phyloP scores from a whole-genome alignment of 2,888 invertebrate species.

The Andrena trimmerana region DNA sequence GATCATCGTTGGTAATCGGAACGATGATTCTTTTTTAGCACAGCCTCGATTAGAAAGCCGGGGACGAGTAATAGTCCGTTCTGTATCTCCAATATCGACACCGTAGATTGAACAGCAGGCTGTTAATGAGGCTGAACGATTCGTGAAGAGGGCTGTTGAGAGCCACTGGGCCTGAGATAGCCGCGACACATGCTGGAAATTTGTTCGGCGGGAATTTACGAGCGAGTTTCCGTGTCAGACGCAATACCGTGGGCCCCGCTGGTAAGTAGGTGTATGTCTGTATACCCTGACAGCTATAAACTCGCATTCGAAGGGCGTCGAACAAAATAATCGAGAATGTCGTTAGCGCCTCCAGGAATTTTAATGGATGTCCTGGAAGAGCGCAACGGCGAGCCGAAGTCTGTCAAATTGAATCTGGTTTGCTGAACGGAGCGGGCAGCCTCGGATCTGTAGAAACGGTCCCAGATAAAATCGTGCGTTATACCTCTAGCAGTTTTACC shows the following conservation, averaged over 20 bases:
- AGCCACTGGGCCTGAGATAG: constrained; percentile 75
- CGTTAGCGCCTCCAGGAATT: constrained; percentile 75
- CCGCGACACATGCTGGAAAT: constrained; percentile 79
- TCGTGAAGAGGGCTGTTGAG: constrained; percentile 57
- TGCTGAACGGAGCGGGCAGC: constrained; percentile 1
- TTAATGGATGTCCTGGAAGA: constrained; percentile 68
- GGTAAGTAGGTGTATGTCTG: constrained; percentile 75
- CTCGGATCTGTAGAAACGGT: not conserved
- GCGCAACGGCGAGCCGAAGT: constrained; percentile 44
- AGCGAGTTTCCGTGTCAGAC: constrained; percentile 80
- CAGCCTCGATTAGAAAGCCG: not conserved
- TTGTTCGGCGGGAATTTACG: constrained; percentile 81
- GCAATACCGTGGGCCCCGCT: constrained; percentile 74
- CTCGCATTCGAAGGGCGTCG: constrained; percentile 71
- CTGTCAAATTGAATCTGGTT: constrained; percentile 53
- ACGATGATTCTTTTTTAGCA: not conserved
- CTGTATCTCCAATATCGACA: too few relatives aligned
- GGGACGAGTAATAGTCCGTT: not conserved
- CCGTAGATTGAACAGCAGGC: not conserved
- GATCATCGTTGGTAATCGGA: not conserved
- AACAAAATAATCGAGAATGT: constrained; percentile 74
- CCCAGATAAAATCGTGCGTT: not conserved
- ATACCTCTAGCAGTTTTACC: too few relatives aligned
- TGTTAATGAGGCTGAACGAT: not conserved
- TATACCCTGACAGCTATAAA: constrained; percentile 75